These are phyloP conservation scores for cattle (Bos taurus) DNA, from an alignment of 2,113 vertebrate species.

Conservation along the genomic window ARS-UCD2.0 NC_082638.1:3076501-3077000, in stretches of 20 bases:
- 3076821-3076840: not conserved
- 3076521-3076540: not conserved
- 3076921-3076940: not conserved
- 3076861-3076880: not conserved
- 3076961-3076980: not conserved
- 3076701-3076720: not conserved
- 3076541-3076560: not conserved
- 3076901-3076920: not conserved
- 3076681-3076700: accelerated
- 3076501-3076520: not conserved
- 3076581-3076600: accelerated
- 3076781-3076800: not conserved
- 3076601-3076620: accelerated
- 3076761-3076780: not conserved
- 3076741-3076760: accelerated
- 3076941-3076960: not conserved
- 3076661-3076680: not conserved
- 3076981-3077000: too few species aligned
- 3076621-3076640: not conserved
- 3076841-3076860: accelerated
- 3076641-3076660: not conserved
- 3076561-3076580: not conserved
- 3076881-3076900: accelerated
- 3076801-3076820: not conserved
- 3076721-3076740: accelerated